Conservation (phyloP, 2,888 invertebrate genomes). For the Ommatoiulus sabulosus region DNA sequence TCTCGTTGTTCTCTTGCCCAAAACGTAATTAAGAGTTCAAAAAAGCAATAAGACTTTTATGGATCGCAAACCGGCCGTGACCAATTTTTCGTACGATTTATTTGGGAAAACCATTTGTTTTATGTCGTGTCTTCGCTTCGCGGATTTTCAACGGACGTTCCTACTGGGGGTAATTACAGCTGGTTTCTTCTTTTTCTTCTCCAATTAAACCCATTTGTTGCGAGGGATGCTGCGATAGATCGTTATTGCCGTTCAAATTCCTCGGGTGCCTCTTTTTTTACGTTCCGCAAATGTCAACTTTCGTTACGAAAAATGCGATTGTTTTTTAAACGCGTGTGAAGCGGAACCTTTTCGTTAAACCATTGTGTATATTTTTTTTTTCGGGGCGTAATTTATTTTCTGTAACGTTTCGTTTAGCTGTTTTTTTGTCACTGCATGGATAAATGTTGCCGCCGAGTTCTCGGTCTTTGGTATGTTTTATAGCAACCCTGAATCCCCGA, state of each 20-base stretch:
- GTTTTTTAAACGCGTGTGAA: slow-evolving; percentile 37
- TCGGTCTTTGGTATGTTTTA: not conserved
- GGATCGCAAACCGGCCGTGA: not conserved
- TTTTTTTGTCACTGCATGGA: not conserved
- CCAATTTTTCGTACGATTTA: slow-evolving; percentile 5
- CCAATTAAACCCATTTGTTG: slow-evolving; percentile 44
- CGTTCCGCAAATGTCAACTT: slow-evolving; percentile 1
- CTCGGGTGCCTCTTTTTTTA: not conserved
- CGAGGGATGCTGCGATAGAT: not conserved
- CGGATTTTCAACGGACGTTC: not conserved
- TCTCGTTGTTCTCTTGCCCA: not conserved
- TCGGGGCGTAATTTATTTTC: not conserved
- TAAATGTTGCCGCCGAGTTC: not conserved
- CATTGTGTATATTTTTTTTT: not conserved
- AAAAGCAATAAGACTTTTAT: not conserved
- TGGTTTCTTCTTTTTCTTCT: not conserved
- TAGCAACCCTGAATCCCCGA: not conserved
- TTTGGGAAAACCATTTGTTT: not conserved
- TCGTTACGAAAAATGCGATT: slow-evolving; percentile 16
- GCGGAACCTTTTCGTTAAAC: not conserved
- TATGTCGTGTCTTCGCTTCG: not conserved
- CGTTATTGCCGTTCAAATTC: slow-evolving; percentile 38
- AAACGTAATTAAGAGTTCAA: not conserved
- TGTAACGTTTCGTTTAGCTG: not conserved
- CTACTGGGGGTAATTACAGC: not conserved